Evolutionary conservation across 1,140 invertebrate species (phyloP), one percentile per base, ranked within the genome.

Genomic region (Aphidius gifuensis): DNA sequence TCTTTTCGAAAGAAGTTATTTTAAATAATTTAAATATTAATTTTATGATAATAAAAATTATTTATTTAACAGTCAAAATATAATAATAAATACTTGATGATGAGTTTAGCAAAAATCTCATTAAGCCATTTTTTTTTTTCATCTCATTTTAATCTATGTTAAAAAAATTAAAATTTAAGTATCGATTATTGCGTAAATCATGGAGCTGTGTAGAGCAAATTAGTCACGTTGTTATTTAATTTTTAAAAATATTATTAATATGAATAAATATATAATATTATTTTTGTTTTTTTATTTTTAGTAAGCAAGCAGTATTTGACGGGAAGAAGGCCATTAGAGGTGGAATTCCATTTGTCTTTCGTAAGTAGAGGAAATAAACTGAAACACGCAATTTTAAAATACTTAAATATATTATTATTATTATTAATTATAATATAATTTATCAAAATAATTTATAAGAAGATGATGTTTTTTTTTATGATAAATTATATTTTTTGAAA

Each of bases 301-400:
- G 94, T 80, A 94, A 96, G 83, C 90, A 95, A 81, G 92, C 94
- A 44, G 88, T 95, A 42, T 96, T 97, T 82, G 93, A 97, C 85
- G 93, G 93, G 59, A 95, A 96, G 78, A 93, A 95, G 79, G 90
- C 93, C 43, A 97, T 97, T 77, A 85, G 94, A 76, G 94, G 94
- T 73, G 94, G 94, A 73, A 94, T 97, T 80, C 94, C 94, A 63
- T 92, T 97, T 80, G 92, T 97, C 67, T 97, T 97, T 83, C 94
- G 94, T 96, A 87, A 95, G 92, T 93, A 79, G 65, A 63, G 56
- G 67, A 67, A 68, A 65, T 47, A 61, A 64, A 63, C 48, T 45
- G 39, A 40, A 38, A 55, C 23, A 66, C 53, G 48, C 61, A 49
- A 59, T 60, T 64, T 68, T 32, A 51, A 42, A 64, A 65, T 39